phyloP scores from a whole-genome alignment of 2,113 vertebrate genomes.

The Cavia porcellus region DNA sequence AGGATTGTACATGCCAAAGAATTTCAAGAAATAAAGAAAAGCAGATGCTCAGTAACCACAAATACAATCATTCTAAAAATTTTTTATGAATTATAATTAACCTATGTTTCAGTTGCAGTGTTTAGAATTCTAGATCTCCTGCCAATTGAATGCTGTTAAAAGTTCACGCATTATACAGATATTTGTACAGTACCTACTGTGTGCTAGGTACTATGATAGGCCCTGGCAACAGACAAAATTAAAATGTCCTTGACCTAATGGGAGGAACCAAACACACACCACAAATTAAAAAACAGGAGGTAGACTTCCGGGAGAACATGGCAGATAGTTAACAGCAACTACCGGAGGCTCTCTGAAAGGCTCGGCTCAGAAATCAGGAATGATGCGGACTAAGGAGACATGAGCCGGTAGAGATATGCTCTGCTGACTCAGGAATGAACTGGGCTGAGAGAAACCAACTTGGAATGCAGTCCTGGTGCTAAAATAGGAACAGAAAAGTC shows the following conservation, averaged over 20 bases:
- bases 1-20: background rate
- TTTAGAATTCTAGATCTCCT: background rate
- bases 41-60: constrained; percentile 6
- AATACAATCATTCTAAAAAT: background rate
- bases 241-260: constrained; percentile 15
- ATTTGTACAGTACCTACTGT: constrained; percentile 3
- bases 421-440: no score
- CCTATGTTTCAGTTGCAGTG: background rate
- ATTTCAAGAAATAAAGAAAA: constrained; percentile 11
- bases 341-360: no score
- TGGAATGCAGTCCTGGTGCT: no score
- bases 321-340: no score
- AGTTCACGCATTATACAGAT: background rate
- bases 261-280: background rate
- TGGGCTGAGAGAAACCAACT: no score
- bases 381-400: no score
- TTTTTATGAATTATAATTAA: background rate
- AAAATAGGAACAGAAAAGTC: no score
- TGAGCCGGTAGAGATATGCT: no score
- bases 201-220: background rate
- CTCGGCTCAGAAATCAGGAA: no score
- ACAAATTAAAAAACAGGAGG: background rate
- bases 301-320: no score
- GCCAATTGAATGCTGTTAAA: constrained; percentile 31
- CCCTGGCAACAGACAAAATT: constrained; percentile 12